Conservation (phyloP, 2,797 vertebrate genomes). For the Poeciliopsis gracilis region DNA sequence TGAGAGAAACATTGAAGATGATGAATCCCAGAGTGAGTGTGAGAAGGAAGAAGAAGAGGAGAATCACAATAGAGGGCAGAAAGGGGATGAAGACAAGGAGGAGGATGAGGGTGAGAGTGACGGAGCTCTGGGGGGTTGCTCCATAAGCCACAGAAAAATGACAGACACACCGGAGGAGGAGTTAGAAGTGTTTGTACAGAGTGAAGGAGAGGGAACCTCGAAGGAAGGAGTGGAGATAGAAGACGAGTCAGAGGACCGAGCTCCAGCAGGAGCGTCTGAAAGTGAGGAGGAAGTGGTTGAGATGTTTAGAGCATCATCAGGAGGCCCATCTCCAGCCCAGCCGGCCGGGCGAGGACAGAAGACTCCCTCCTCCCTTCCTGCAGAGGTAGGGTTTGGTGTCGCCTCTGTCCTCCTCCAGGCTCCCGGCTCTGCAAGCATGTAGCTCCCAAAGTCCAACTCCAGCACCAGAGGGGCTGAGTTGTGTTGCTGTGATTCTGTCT, state of each 20-base stretch:
- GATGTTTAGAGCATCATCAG: conserved; percentile 23
- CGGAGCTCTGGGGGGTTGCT: conserved; percentile 53
- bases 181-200: conserved; percentile 31
- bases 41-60: conserved; percentile 12
- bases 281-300: conserved; percentile 51
- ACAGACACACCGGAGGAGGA: conserved; percentile 35
- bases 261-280: conserved; percentile 9
- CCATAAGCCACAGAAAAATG: conserved; percentile 41
- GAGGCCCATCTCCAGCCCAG: conserved; percentile 1
- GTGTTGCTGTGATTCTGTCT: conserved; percentile 12
- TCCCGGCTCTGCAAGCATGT: conserved; percentile 34
- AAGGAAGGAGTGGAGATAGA: conserved; percentile 28
- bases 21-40: not conserved
- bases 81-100: conserved; percentile 5
- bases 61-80: not conserved
- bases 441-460: conserved; percentile 52
- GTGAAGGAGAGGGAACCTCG: conserved; percentile 33
- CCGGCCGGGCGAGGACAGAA: conserved; percentile 7
- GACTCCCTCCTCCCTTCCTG: conserved; percentile 29
- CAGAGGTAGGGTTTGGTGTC: conserved; percentile 75
- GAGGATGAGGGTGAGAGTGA: conserved; percentile 32
- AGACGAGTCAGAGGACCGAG: conserved; percentile 22
- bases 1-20: conserved; percentile 13
- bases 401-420: conserved; percentile 22
- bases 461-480: conserved; percentile 54